Evolutionary conservation across 2,797 vertebrate species (phyloP).

Genomic region (Dermochelys coriacea): DNA sequence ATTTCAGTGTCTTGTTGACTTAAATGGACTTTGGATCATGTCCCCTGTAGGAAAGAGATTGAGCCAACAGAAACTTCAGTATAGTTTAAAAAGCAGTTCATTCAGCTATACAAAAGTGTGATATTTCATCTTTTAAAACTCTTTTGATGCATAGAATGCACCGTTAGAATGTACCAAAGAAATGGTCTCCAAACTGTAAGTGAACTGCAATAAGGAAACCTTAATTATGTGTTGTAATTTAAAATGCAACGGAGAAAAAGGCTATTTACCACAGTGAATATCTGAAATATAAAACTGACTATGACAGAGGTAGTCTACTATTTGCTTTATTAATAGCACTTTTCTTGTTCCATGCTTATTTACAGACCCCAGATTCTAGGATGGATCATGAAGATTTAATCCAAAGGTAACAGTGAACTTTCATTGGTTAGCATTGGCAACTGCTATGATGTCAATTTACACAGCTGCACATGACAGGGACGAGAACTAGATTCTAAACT

Average conservation of each 20-base stretch:
- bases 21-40: neutral
- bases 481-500: neutral
- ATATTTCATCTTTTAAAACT: neutral
- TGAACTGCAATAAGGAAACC: neutral
- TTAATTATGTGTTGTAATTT: neutral
- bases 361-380: slow-evolving; percentile 15
- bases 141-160: neutral
- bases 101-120: neutral
- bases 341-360: slow-evolving; percentile 29
- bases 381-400: neutral
- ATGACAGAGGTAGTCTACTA: neutral
- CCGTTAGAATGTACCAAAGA: neutral
- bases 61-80: neutral
- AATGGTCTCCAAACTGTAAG: neutral
- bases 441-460: neutral
- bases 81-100: neutral
- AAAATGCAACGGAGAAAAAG: neutral
- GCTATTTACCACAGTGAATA: neutral
- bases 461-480: neutral
- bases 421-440: neutral
- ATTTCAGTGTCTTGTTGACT: neutral
- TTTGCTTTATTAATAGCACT: neutral
- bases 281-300: rapidly evolving
- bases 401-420: slow-evolving; percentile 59
- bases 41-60: neutral